Evolutionary conservation across 2,888 invertebrate genomes (phyloP).

Genomic region (Odontocerum albicorne): DNA sequence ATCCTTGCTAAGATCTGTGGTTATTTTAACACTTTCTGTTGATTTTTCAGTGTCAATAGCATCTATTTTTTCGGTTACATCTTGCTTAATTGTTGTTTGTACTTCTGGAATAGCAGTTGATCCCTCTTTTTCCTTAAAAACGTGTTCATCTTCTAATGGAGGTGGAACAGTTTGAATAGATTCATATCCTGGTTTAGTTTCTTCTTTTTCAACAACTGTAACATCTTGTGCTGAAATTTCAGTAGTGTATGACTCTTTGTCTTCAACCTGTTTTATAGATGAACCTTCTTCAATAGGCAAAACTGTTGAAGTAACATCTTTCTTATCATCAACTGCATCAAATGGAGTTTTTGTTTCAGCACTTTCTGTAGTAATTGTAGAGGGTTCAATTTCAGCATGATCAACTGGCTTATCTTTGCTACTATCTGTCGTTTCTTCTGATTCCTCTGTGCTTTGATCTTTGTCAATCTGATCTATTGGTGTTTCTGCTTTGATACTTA

Average conservation of each 20-base stretch:
- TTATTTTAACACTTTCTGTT: neutral
- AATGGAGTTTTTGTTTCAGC: conserved; percentile 1
- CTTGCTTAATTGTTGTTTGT: too few species aligned
- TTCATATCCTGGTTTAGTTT: too few species aligned
- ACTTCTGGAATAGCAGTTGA: too few species aligned
- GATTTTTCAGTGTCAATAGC: neutral
- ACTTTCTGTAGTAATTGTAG: neutral
- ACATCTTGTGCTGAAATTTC: too few species aligned
- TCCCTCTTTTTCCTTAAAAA: too few species aligned
- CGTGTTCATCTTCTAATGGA: neutral
- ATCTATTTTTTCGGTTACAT: neutral
- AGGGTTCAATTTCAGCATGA: neutral
- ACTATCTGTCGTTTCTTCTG: too few species aligned
- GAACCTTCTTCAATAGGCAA: conserved; percentile 35
- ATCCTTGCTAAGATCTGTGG: neutral
- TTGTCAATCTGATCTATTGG: neutral
- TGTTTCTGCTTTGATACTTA: neutral
- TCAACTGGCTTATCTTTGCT: neutral
- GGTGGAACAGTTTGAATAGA: neutral
- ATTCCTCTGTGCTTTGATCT: too few species aligned
- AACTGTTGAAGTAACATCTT: conserved; percentile 38
- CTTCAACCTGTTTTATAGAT: conserved; percentile 34
- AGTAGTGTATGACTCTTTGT: too few species aligned
- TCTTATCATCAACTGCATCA: neutral
- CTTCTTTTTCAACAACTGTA: too few species aligned